These are phyloP conservation scores for Pangasius sanitwongsei DNA, from an alignment of 2,797 vertebrate species.

Conservation along the genomic window DNA sequence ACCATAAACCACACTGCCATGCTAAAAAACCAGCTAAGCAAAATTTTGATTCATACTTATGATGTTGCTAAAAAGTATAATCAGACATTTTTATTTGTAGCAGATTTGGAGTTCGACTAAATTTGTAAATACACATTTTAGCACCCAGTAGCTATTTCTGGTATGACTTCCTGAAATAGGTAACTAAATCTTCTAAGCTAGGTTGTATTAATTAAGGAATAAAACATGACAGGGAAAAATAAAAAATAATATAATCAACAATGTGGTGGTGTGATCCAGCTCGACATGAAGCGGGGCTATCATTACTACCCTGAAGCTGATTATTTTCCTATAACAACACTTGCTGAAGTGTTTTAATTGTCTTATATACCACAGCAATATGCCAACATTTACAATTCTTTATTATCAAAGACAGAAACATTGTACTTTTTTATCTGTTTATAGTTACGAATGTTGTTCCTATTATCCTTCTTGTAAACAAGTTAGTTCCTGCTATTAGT, in stretches of 20 bases:
- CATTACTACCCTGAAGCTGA: neutral
- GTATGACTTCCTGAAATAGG: neutral
- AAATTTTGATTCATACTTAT: neutral
- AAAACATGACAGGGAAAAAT: neutral
- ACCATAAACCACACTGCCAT: neutral
- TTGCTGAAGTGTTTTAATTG: neutral
- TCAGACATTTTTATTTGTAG: neutral
- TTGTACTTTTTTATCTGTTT: neutral
- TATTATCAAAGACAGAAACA: neutral
- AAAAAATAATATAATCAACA: neutral
- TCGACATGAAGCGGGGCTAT: neutral
- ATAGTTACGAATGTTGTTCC: neutral
- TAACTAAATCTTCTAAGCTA: neutral
- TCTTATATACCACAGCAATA: neutral
- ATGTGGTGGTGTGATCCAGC: neutral
- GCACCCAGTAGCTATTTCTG: neutral
- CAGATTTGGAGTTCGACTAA: neutral
- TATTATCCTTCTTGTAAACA: neutral
- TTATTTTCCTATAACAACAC: neutral
- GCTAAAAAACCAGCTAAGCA: neutral
- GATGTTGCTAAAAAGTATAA: neutral
- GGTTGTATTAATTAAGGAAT: neutral
- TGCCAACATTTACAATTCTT: neutral
- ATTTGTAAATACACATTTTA: neutral
- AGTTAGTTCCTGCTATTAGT: neutral